These are phyloP conservation scores for Cotesia glomerata DNA, from an alignment of 1,140 invertebrate species.

Conservation along the genomic window DNA sequence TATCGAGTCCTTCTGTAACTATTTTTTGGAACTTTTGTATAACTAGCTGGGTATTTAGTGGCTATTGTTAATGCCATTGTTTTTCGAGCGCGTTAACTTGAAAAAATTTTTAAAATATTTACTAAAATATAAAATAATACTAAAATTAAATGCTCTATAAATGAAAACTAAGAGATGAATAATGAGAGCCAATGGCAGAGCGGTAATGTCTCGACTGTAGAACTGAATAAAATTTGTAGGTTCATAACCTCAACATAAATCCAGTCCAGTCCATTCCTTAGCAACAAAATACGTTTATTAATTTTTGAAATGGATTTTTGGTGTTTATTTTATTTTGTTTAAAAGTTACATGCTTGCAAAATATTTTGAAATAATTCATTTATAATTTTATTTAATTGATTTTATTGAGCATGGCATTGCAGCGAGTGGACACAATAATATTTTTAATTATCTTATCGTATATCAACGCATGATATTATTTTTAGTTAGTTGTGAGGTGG, in stretches of 20 bases:
- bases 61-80: conserved; percentile 1
- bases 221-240: conserved; percentile 21
- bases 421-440: conserved; percentile 40
- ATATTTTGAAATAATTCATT: conserved; percentile 34
- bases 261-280: conserved; percentile 9
- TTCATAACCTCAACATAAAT: conserved; percentile 12
- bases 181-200: conserved; percentile 65
- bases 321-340: conserved; percentile 33
- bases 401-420: conserved; percentile 58
- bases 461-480: conserved; percentile 20
- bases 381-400: conserved; percentile 47
- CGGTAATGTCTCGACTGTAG: conserved; percentile 59
- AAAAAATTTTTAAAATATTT: background rate
- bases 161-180: conserved; percentile 56
- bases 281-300: conserved; percentile 33
- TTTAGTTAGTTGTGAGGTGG: background rate
- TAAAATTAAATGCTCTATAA: conserved; percentile 9
- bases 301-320: conserved; percentile 9
- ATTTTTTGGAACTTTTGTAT: too few species aligned
- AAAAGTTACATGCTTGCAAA: conserved; percentile 34
- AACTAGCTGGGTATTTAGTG: conserved; percentile 24
- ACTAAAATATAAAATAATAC: background rate
- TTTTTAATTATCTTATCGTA: background rate
- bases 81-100: conserved; percentile 1
- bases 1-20: too few species aligned